These are phyloP conservation scores for Chelonus insularis DNA, from an alignment of 1,140 invertebrate species.

Conservation along the genomic window DNA sequence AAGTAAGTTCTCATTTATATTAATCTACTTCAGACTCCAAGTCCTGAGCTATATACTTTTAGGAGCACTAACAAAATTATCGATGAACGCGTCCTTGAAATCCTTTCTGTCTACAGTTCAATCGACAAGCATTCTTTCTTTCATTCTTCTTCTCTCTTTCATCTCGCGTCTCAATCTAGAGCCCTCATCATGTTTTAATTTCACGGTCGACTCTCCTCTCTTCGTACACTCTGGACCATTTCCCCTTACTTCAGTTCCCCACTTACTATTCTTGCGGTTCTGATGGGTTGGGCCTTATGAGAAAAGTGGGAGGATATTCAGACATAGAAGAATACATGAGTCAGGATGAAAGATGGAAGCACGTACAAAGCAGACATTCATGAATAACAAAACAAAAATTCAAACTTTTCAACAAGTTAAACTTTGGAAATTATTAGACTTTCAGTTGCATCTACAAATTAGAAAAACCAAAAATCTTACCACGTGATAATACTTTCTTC, in stretches of 20 bases:
- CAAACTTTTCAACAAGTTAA: too few relatives aligned
- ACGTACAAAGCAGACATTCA: too few relatives aligned
- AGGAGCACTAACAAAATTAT: slow-evolving; percentile 8
- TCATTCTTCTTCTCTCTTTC: slow-evolving; percentile 24
- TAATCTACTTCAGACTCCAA: too few relatives aligned
- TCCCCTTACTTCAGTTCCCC: slow-evolving; percentile 34
- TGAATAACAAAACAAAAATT: too few relatives aligned
- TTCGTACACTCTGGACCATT: slow-evolving; percentile 34
- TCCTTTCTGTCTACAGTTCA: slow-evolving; percentile 7
- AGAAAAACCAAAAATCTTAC: too few relatives aligned
- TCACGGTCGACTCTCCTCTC: slow-evolving; percentile 48
- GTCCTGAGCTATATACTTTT: too few relatives aligned
- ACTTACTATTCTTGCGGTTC: slow-evolving; percentile 19
- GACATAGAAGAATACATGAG: too few relatives aligned
- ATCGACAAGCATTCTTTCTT: slow-evolving; percentile 20
- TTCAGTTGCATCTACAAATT: too few relatives aligned
- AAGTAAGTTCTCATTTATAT: too few relatives aligned
- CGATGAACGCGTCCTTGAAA: slow-evolving; percentile 28
- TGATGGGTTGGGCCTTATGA: slow-evolving; percentile 9
- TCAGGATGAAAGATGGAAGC: too few relatives aligned
- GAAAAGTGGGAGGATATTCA: slow-evolving; percentile 2
- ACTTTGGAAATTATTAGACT: too few relatives aligned
- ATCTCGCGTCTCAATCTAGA: slow-evolving; percentile 51
- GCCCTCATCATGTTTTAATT: slow-evolving; percentile 57
- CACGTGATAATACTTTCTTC: too few relatives aligned